A percentile compares a stretch with the other conserved stretches of the same genome.
Evolutionary conservation across 2,888 invertebrate species (phyloP).

Genomic region (Plagodis dolabraria): DNA sequence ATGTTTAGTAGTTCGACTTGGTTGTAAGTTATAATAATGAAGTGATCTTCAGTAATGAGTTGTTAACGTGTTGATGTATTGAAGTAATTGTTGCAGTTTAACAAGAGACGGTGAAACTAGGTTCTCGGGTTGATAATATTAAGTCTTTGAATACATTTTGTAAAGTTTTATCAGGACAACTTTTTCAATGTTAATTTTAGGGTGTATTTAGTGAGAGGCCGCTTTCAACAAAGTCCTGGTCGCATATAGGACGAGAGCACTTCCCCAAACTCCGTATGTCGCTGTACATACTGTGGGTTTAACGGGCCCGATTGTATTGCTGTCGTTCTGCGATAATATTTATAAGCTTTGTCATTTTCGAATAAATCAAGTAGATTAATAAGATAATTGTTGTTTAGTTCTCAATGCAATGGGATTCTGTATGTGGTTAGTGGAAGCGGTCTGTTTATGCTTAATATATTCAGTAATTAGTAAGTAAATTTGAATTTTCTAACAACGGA

Average conservation of each 20-base stretch:
- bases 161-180: conserved; percentile 13
- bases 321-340: conserved; percentile 5
- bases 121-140: conserved; percentile 8
- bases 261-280: not conserved
- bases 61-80: too few species aligned
- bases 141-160: conserved; percentile 17
- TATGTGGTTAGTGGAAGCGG: conserved; percentile 15
- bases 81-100: conserved; percentile 1
- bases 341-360: conserved; percentile 17
- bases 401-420: conserved; percentile 7
- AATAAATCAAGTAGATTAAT: conserved; percentile 23
- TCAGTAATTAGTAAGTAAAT: conserved; percentile 26
- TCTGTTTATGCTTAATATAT: conserved; percentile 20
- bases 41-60: too few species aligned
- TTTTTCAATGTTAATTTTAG: conserved; percentile 19
- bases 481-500: conserved; percentile 19
- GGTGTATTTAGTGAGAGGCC: conserved; percentile 15
- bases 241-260: not conserved
- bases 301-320: not conserved
- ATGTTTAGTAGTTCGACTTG: not conserved
- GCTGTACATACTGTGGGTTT: not conserved
- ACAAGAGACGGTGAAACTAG: conserved; percentile 8
- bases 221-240: conserved; percentile 8
- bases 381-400: conserved; percentile 11
- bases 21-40: too few species aligned